Conservation (phyloP, 53 echinoderm and acorn worm genomes). For the Actinopyga echinites region DNA sequence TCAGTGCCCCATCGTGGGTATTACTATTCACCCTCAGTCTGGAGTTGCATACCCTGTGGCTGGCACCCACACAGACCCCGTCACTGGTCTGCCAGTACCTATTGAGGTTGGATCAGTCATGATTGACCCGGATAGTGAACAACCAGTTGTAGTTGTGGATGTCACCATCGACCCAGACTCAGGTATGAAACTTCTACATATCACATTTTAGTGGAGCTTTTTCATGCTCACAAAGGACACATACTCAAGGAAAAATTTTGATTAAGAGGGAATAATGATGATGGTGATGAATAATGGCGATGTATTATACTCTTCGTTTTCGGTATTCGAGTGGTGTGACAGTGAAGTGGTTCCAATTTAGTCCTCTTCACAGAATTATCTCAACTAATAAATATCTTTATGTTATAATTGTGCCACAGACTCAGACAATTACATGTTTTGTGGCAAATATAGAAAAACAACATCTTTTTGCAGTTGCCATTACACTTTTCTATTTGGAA, state of each 20-base stretch:
- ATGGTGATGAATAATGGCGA: background rate
- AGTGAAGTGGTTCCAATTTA: too few species aligned
- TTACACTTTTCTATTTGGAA: too few species aligned
- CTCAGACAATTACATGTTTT: too few species aligned
- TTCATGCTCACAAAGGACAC: conserved; percentile 17
- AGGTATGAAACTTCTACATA: conserved; percentile 44
- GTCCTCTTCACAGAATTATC: too few species aligned
- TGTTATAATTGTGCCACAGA: too few species aligned
- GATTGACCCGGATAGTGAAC: conserved; percentile 96
- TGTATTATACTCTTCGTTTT: too few species aligned
- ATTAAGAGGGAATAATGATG: conserved; percentile 23
- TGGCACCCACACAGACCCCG: conserved; percentile 96
- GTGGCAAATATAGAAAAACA: too few species aligned
- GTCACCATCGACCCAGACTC: conserved; percentile 83
- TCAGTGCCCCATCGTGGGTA: conserved; percentile 81
- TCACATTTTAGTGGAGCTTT: conserved; percentile 12
- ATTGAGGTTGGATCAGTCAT: conserved; percentile 93
- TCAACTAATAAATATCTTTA: too few species aligned
- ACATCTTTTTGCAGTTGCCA: too few species aligned
- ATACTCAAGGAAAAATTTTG: background rate
- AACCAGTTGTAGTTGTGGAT: conserved; percentile 85
- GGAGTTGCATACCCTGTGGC: conserved; percentile 94
- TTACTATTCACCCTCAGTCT: conserved; percentile 97
- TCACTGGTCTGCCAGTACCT: conserved; percentile 89
- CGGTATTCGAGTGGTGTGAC: too few species aligned